Conservation (phyloP, 2,113 vertebrate genomes). For the Paramormyrops kingsleyae region DNA sequence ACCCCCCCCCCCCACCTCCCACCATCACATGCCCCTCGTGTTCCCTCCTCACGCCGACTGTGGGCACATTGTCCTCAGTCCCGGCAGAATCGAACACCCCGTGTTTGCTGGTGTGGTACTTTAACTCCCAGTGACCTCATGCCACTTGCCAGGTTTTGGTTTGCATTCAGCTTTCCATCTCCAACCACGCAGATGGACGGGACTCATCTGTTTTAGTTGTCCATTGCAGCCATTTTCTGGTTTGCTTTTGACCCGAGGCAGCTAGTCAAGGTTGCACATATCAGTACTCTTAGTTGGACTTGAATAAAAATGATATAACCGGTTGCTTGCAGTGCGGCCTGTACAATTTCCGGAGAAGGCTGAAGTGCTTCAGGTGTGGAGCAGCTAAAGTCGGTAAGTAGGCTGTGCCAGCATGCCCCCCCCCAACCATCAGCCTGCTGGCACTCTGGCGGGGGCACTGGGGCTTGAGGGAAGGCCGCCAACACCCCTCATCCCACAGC, state of each 20-base stretch:
- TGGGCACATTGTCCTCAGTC: background rate
- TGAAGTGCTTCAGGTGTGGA: constrained; percentile 98
- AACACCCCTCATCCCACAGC: background rate
- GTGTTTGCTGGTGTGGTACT: background rate
- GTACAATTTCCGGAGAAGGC: constrained; percentile 98
- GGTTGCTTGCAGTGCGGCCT: constrained; percentile 89
- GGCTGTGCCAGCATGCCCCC: constrained; percentile 47
- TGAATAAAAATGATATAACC: constrained; percentile 63
- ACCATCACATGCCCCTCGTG: background rate
- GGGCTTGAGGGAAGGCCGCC: background rate
- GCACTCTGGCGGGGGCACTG: background rate
- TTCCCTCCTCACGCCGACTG: background rate
- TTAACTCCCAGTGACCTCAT: background rate
- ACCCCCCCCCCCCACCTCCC: background rate
- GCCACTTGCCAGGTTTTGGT: background rate
- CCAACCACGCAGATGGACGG: constrained; percentile 18
- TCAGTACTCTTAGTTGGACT: constrained; percentile 46
- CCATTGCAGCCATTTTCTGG: constrained; percentile 44
- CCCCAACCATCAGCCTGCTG: background rate
- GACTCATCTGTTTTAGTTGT: constrained; percentile 40
- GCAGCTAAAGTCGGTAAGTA: constrained; percentile 92
- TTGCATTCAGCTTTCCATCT: background rate
- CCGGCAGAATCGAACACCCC: background rate
- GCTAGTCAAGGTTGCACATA: constrained; percentile 40
- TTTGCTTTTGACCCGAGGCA: constrained; percentile 48